Evolutionary conservation across 1,140 invertebrate species (phyloP).

Genomic region (Helicoverpa zea): DNA sequence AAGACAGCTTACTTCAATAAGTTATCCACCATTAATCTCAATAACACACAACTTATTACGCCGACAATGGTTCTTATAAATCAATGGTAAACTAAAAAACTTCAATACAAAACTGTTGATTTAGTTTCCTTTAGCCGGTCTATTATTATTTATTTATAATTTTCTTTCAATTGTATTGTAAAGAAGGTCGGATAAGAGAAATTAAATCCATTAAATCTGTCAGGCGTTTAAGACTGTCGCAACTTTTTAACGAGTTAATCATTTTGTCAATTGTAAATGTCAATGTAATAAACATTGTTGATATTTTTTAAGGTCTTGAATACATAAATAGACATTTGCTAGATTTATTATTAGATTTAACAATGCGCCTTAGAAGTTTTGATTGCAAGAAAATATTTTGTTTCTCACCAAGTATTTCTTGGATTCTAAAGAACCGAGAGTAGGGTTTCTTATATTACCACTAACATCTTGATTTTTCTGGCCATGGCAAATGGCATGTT

Average conservation of each 20-base stretch:
- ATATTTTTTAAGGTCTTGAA: no score
- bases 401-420: no score
- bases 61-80: slow-evolving; percentile 19
- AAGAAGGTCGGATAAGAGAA: not conserved
- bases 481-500: no score
- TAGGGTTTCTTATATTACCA: no score
- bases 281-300: not conserved
- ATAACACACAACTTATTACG: slow-evolving; percentile 14
- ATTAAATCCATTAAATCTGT: not conserved
- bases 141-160: slow-evolving; percentile 20
- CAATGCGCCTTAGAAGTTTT: no score
- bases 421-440: no score
- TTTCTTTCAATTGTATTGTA: not conserved
- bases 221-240: not conserved
- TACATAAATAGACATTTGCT: no score
- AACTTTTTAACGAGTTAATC: not conserved
- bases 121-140: slow-evolving; percentile 3
- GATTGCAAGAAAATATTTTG: no score
- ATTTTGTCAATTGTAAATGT: not conserved
- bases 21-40: slow-evolving; percentile 19
- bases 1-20: not conserved
- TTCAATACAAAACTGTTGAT: slow-evolving; percentile 11
- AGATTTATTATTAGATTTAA: no score
- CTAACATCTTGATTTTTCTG: no score
- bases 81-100: not conserved